Conservation (phyloP, 2,797 vertebrate genomes). For the Megaceryle alcyon region DNA sequence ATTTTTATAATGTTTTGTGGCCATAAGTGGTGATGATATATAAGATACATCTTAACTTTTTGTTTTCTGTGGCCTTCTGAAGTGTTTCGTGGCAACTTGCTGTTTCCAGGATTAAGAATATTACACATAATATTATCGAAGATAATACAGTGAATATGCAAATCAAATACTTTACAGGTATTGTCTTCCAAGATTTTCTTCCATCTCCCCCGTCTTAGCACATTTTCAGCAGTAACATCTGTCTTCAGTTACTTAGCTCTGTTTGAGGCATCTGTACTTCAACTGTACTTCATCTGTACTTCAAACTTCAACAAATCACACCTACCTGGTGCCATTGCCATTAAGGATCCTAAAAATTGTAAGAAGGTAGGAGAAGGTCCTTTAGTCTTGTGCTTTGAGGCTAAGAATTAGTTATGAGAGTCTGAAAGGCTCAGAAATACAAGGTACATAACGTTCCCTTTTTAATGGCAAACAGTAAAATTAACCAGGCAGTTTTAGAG, state of each 20-base stretch:
- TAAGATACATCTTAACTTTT: not conserved
- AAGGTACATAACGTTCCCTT: conserved; percentile 14
- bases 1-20: not conserved
- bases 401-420: not conserved
- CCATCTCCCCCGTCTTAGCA: not conserved
- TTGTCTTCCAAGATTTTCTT: not conserved
- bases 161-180: not conserved
- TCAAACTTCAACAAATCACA: not conserved
- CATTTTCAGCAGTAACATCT: not conserved
- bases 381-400: not conserved
- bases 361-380: not conserved
- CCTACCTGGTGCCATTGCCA: conserved; percentile 45
- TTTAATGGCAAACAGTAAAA: not conserved
- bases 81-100: not conserved
- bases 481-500: not conserved
- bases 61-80: not conserved
- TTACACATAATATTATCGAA: not conserved
- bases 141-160: not conserved
- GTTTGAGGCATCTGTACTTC: not conserved
- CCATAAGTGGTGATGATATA: not conserved
- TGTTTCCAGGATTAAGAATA: not conserved
- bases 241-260: not conserved
- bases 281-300: not conserved
- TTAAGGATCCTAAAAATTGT: conserved; percentile 32
- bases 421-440: conserved; percentile 28